Conservation (phyloP, 1,140 invertebrate species). For the Theocolax elegans region DNA sequence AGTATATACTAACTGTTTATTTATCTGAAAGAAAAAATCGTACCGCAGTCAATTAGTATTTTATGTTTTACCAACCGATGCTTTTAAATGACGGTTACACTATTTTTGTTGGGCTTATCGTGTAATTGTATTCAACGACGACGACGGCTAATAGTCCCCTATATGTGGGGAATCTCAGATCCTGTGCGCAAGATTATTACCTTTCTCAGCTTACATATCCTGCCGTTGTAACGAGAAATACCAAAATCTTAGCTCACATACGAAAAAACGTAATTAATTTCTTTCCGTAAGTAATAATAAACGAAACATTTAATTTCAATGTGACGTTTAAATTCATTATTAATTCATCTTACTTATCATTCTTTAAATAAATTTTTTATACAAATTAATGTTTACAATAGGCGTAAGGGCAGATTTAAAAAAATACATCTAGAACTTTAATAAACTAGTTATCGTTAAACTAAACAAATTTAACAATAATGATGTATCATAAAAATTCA, state of each 20-base stretch:
- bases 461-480: too few relatives aligned
- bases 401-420: too few relatives aligned
- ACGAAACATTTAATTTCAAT: too few relatives aligned
- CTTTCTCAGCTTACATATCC: constrained; percentile 9
- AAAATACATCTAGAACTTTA: too few relatives aligned
- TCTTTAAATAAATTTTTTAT: too few relatives aligned
- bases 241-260: neutral
- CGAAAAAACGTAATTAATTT: too few relatives aligned
- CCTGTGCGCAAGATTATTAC: constrained; percentile 9
- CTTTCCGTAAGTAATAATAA: too few relatives aligned
- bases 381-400: too few relatives aligned
- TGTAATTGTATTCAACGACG: constrained; percentile 16
- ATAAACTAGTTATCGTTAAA: too few relatives aligned
- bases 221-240: neutral
- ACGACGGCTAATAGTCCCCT: neutral
- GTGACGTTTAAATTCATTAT: neutral
- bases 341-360: too few relatives aligned
- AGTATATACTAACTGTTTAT: constrained; percentile 2
- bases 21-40: constrained; percentile 7
- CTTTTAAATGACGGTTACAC: constrained; percentile 2
- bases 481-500: too few relatives aligned
- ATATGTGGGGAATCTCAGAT: neutral
- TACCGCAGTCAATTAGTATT: constrained; percentile 1
- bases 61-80: neutral
- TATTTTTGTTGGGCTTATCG: neutral